Evolutionary conservation across 2,797 vertebrate species (phyloP).

Genomic region (Diglossa cyanea): DNA sequence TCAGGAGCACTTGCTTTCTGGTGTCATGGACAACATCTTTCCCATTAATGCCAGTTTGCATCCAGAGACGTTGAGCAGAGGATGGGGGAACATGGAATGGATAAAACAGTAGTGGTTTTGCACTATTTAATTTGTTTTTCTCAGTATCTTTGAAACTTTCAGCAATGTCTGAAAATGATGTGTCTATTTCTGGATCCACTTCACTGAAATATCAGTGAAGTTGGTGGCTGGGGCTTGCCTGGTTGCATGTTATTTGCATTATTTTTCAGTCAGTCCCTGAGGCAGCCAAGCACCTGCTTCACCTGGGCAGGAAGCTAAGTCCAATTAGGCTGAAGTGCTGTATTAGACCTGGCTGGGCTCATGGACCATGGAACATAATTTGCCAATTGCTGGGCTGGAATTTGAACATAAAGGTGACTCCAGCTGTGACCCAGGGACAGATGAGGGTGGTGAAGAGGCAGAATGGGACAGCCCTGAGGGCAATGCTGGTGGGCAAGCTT

Average conservation of each 20-base stretch:
- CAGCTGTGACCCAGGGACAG: background rate
- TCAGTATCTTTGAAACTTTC: background rate
- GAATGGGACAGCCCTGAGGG: background rate
- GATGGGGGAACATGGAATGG: accelerated
- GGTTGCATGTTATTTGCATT: background rate
- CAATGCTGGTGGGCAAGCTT: background rate
- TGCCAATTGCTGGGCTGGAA: background rate
- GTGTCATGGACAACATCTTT: accelerated
- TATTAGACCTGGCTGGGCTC: background rate
- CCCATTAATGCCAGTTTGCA: background rate
- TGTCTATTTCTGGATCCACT: background rate
- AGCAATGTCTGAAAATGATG: background rate
- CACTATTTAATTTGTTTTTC: background rate
- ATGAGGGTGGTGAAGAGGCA: background rate
- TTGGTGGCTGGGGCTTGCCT: background rate
- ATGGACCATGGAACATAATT: background rate
- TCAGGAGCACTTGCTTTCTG: background rate
- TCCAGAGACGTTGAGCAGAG: accelerated
- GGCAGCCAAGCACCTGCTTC: background rate
- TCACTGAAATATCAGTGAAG: background rate
- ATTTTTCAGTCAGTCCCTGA: background rate
- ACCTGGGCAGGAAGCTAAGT: background rate
- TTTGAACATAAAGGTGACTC: background rate
- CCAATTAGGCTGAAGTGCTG: background rate
- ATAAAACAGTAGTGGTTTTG: background rate